Base-by-base conservation (phyloP, 2,113 vertebrate genomes). In the Oreochromis aureus region DNA sequence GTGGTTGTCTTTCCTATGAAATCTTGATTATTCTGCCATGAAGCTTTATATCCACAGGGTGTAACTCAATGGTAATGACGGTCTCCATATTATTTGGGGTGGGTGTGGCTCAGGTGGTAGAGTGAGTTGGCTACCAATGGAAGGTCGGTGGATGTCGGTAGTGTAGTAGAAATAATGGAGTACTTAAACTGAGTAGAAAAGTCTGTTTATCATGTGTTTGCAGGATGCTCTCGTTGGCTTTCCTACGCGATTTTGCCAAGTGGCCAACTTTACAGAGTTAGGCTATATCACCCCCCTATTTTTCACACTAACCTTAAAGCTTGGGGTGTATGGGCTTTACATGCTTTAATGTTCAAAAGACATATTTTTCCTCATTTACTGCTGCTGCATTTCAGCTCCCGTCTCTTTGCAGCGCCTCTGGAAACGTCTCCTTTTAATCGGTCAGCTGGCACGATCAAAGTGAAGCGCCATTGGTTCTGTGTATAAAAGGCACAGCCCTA, bases 321-420 rank as follows among this genome's bases (percentile, higher is more conserved):
- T 46, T 16, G 22, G 46, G 5, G 18, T 34, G 1, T 13, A n/a
- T 53, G 73, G 10, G 10, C 7, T 53, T 78, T 32, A 39, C 73
- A 32, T 78, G 73, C 27, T 78, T 78, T 78, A 78, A 78, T 4
- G 6, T 34, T 53, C 24, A 76, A 76, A 76, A 48, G 24, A 32
- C 0, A 51, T 18, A 12, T 8, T 76, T 30, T 76, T 2, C 24
- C 0, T 32, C 24, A 51, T 78, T 51, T 32, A 51, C 10, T 8
- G 19, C 71, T n/a, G 27, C 16, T 51, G 44, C 16, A 13, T 76
- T 76, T 76, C 24, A 76, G 24, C 71, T 32, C 4, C 24, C 10
- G 2, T 76, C 16, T 76, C 44, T 51, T 78, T 51, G 6, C 44
- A 32, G 71, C 2, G 0, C 71, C 24, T 78, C 71, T 18, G 41